A percentile compares a stretch with the other conserved stretches of the same genome.
These are phyloP conservation scores for Nezara viridula DNA, from an alignment of 2,888 invertebrate species.

Conservation along the genomic window DNA sequence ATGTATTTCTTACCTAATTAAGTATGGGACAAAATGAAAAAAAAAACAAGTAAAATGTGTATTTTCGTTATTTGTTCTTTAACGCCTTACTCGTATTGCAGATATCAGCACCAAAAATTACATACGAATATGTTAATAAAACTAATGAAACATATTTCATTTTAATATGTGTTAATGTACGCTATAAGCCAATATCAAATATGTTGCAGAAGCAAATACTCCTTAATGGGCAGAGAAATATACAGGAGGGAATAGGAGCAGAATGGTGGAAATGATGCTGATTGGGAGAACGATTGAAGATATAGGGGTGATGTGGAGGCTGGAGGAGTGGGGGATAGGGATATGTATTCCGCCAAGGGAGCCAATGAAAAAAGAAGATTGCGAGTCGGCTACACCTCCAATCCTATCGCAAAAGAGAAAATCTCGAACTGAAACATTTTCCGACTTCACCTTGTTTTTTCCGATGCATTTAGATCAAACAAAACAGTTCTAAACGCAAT, in stretches of 20 bases:
- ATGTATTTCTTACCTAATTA: too few species aligned
- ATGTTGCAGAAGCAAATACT: neutral
- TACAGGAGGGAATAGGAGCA: neutral
- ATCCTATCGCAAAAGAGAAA: neutral
- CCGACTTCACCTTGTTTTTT: neutral
- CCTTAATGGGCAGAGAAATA: neutral
- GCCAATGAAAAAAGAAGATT: constrained; percentile 10
- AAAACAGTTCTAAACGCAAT: too few species aligned
- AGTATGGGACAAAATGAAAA: too few species aligned
- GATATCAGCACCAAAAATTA: too few species aligned
- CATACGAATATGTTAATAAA: too few species aligned
- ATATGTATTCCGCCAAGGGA: neutral
- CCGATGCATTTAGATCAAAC: too few species aligned
- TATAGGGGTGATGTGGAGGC: neutral
- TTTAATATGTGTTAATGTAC: too few species aligned
- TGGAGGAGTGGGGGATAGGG: neutral
- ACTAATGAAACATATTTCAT: too few species aligned
- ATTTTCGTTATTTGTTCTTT: too few species aligned
- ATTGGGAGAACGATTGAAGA: neutral
- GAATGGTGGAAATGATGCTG: neutral
- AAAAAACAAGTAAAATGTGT: too few species aligned
- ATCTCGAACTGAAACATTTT: neutral
- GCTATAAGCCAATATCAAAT: too few species aligned
- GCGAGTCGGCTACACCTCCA: neutral
- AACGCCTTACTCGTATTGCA: too few species aligned